Percentiles rank a stretch among this genome's conserved stretches.
These are phyloP conservation scores for Holothuria scabra DNA, from an alignment of 53 echinoderm and acorn worm genomes.

Conservation along the genomic window DNA sequence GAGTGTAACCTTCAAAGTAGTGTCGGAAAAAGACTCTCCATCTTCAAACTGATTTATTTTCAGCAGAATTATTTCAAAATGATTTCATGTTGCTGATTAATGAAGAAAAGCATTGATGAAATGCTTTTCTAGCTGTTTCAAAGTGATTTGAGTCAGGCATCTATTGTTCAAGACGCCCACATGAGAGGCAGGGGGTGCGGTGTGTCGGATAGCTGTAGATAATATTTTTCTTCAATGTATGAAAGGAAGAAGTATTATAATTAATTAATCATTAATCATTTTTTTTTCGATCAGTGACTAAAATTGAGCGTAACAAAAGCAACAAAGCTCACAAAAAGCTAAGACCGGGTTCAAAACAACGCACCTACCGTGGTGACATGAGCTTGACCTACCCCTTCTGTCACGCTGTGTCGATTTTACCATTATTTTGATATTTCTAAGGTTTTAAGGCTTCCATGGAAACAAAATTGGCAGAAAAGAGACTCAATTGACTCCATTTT, in stretches of 20 bases:
- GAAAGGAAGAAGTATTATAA: too few species aligned
- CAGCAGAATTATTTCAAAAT: slow-evolving; percentile 6
- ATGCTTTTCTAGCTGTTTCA: too few species aligned
- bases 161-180: too few species aligned
- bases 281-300: not conserved
- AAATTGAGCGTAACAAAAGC: not conserved
- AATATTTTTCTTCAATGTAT: too few species aligned
- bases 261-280: too few species aligned
- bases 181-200: too few species aligned
- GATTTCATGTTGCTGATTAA: not conserved
- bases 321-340: not conserved
- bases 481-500: slow-evolving; percentile 19
- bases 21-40: slow-evolving; percentile 3
- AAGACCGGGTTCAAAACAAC: not conserved
- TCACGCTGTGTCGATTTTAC: slow-evolving; percentile 13
- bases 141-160: too few species aligned
- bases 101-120: too few species aligned
- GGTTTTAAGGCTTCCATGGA: slow-evolving; percentile 19
- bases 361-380: not conserved
- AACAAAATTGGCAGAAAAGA: slow-evolving; percentile 29
- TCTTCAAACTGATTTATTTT: slow-evolving; percentile 5
- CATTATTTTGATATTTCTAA: not conserved
- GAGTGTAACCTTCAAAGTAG: slow-evolving; percentile 3
- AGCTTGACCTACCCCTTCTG: slow-evolving; percentile 19
- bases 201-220: too few species aligned